A percentile compares a stretch with the other conserved stretches of the same genome.
phyloP scores from a whole-genome alignment of 2,888 invertebrate species.

The Tachina grossa region DNA sequence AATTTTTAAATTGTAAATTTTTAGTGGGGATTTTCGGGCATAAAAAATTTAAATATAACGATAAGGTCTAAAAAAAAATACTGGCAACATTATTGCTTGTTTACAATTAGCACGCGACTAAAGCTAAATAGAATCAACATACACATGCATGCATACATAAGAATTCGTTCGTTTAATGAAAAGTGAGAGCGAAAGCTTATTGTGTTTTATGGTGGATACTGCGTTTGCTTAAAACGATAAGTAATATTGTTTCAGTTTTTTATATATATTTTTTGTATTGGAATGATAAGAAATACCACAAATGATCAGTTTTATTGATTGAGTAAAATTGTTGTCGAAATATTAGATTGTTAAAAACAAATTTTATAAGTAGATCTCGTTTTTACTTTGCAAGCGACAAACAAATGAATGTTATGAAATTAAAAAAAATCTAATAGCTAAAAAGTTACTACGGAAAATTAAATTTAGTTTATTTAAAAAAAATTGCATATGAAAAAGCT shows the following conservation, averaged over 20 bases:
- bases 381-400: neutral
- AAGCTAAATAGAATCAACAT: conserved; percentile 40
- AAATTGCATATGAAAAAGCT: no score
- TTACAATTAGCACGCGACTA: conserved; percentile 63
- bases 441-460: no score
- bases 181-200: conserved; percentile 68
- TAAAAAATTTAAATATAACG: no score
- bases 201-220: conserved; percentile 5
- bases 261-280: neutral
- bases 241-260: neutral
- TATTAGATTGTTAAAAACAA: neutral
- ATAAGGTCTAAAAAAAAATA: no score
- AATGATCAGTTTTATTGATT: neutral
- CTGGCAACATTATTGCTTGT: conserved; percentile 1
- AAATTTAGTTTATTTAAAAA: no score
- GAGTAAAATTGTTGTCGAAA: conserved; percentile 13
- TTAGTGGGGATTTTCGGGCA: no score
- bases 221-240: conserved; percentile 13
- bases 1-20: no score
- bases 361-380: conserved; percentile 16
- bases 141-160: no score
- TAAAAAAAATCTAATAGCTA: neutral
- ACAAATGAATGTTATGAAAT: neutral
- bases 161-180: conserved; percentile 15
- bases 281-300: neutral